A percentile compares a stretch with the other conserved stretches of the same genome.
Evolutionary conservation across 2,113 vertebrate species (phyloP).

Genomic region (Mesitornis unicolor): DNA sequence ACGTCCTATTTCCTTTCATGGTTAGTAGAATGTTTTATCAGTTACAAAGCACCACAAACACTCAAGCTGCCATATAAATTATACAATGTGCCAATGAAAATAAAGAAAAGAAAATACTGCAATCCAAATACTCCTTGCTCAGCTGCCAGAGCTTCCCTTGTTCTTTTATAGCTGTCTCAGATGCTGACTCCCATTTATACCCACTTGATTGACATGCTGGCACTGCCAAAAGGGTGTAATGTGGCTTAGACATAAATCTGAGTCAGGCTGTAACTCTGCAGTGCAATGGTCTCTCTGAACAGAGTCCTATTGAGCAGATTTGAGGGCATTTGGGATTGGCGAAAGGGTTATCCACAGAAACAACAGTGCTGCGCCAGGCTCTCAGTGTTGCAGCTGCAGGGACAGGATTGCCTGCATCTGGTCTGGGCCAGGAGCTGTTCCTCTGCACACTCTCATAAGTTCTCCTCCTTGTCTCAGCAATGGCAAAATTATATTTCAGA

Average conservation of each 20-base stretch:
- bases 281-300: not conserved
- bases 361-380: not conserved
- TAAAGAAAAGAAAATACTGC: conserved; percentile 17
- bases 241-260: conserved; percentile 8
- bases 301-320: not conserved
- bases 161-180: not conserved
- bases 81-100: not conserved
- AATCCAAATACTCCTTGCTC: not conserved
- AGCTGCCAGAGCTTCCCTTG: conserved; percentile 11
- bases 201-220: conserved; percentile 23
- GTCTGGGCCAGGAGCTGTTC: not conserved
- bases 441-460: not conserved
- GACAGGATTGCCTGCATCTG: not conserved
- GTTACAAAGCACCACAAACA: conserved; percentile 8
- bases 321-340: accelerated
- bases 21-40: conserved; percentile 27
- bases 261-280: not conserved
- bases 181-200: not conserved
- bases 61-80: conserved; percentile 25
- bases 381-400: accelerated
- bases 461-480: not conserved
- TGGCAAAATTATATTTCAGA: not conserved
- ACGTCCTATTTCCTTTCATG: not conserved
- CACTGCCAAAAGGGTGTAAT: not conserved
- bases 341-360: not conserved